Evolutionary conservation across 2,888 invertebrate genomes (phyloP).

Genomic region (Panopea generosa): DNA sequence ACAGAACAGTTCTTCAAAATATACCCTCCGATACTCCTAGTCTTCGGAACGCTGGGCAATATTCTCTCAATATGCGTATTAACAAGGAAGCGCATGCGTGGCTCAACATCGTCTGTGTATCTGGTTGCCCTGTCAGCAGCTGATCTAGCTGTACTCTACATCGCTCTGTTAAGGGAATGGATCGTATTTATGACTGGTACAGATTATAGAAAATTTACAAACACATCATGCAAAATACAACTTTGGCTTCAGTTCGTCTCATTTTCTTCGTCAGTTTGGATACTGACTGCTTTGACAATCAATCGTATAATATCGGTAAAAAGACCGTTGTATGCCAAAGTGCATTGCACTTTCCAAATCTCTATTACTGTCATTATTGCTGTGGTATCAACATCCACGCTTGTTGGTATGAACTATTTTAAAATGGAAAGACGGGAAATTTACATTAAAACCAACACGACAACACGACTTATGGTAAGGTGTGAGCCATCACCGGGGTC

Average conservation of each 20-base stretch:
- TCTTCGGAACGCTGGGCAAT: slow-evolving; percentile 7
- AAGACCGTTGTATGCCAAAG: slow-evolving; percentile 3
- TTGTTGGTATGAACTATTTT: background rate
- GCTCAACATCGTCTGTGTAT: background rate
- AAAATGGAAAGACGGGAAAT: slow-evolving; percentile 2
- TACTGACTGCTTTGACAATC: slow-evolving; percentile 9
- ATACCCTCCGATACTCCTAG: background rate
- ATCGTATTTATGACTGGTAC: slow-evolving; percentile 2
- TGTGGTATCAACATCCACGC: background rate
- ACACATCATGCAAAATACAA: slow-evolving; percentile 9
- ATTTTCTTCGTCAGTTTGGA: slow-evolving; percentile 9
- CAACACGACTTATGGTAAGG: background rate
- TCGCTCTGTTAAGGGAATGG: slow-evolving; percentile 16
- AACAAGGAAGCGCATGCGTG: slow-evolving; percentile 7
- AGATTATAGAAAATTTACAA: slow-evolving; percentile 4
- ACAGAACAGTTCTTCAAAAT: background rate
- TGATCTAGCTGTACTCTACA: slow-evolving; percentile 1
- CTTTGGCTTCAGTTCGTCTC: slow-evolving; percentile 10
- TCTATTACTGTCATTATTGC: background rate
- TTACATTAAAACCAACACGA: slow-evolving; percentile 5
- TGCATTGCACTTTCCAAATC: background rate
- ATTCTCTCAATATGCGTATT: slow-evolving; percentile 14
- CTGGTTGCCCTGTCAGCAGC: background rate
- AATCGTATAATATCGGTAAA: background rate
- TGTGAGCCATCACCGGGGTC: background rate